These are phyloP conservation scores for Himalopsyche kuldschensis DNA, from an alignment of 2,888 invertebrate species.

Conservation along the genomic window DNA sequence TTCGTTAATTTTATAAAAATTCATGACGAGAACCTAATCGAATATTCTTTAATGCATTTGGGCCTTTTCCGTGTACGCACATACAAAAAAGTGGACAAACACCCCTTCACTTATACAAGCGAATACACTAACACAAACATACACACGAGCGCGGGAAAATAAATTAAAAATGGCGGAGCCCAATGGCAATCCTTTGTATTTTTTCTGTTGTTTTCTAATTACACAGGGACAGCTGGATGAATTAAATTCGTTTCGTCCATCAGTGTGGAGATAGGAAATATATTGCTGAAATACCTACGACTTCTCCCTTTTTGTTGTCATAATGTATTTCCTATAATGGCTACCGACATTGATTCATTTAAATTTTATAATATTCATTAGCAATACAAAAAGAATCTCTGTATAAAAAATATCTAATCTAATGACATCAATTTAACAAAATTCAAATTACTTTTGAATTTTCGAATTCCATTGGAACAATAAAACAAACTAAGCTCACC, in stretches of 20 bases:
- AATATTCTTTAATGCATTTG: not conserved
- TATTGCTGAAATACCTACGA: slow-evolving; percentile 24
- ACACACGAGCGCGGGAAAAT: slow-evolving; percentile 32
- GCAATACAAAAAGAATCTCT: too few species aligned
- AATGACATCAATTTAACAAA: too few species aligned
- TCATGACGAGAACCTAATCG: not conserved
- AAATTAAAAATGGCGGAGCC: slow-evolving; percentile 40
- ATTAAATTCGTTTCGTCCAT: slow-evolving; percentile 40
- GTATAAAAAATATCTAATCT: too few species aligned
- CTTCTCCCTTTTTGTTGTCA: slow-evolving; percentile 1
- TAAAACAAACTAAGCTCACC: too few species aligned
- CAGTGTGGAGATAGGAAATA: slow-evolving; percentile 24
- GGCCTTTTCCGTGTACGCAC: not conserved
- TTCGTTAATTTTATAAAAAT: not conserved
- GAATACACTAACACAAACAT: slow-evolving; percentile 11
- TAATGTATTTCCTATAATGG: not conserved
- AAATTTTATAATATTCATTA: not conserved
- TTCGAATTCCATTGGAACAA: too few species aligned
- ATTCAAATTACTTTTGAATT: too few species aligned
- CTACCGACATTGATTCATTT: not conserved
- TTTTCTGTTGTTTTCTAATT: slow-evolving; percentile 40
- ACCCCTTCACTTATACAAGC: slow-evolving; percentile 5
- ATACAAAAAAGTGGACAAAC: not conserved
- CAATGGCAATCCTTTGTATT: slow-evolving; percentile 40
- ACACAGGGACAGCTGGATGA: slow-evolving; percentile 40